phyloP scores from a whole-genome alignment of 2,113 vertebrate genomes.

The Larimichthys polyactis region DNA sequence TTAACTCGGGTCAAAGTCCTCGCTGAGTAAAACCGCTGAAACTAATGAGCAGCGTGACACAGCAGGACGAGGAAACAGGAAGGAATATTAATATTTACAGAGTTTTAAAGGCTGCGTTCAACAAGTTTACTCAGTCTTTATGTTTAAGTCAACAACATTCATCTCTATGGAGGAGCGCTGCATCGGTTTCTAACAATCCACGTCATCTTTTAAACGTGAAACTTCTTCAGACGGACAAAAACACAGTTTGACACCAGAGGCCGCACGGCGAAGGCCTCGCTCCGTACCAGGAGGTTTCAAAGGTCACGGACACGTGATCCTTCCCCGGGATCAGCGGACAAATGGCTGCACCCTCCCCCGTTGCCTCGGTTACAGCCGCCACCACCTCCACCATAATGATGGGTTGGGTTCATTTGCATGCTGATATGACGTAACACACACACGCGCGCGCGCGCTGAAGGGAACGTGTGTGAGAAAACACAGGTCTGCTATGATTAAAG shows the following conservation, averaged over 20 bases:
- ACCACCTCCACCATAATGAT: not conserved
- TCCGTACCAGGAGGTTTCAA: conserved; percentile 32
- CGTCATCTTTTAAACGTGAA: not conserved
- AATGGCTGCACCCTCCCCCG: not conserved
- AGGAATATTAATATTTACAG: not conserved
- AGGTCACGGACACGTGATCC: conserved; percentile 40
- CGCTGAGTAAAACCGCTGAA: conserved; percentile 20
- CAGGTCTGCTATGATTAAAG: not conserved
- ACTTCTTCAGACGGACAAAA: not conserved
- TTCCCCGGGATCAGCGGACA: not conserved
- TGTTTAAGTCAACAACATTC: conserved; percentile 14
- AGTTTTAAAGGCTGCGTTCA: too few species aligned
- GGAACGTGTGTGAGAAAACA: too few species aligned
- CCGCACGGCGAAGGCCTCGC: not conserved
- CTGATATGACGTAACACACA: not conserved
- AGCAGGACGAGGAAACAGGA: not conserved
- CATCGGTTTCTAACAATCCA: not conserved
- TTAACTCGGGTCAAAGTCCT: conserved; percentile 69
- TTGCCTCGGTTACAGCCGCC: conserved; percentile 33
- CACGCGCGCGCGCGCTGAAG: too few species aligned
- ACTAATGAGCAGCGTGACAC: conserved; percentile 40
- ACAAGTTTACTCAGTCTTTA: not conserved
- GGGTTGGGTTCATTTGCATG: conserved; percentile 64
- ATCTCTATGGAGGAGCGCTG: not conserved
- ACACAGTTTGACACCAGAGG: not conserved